A percentile compares a stretch with the other conserved stretches of the same genome.
phyloP scores from a whole-genome alignment of 2,888 invertebrate genomes.

The Cerastis rubricosa region DNA sequence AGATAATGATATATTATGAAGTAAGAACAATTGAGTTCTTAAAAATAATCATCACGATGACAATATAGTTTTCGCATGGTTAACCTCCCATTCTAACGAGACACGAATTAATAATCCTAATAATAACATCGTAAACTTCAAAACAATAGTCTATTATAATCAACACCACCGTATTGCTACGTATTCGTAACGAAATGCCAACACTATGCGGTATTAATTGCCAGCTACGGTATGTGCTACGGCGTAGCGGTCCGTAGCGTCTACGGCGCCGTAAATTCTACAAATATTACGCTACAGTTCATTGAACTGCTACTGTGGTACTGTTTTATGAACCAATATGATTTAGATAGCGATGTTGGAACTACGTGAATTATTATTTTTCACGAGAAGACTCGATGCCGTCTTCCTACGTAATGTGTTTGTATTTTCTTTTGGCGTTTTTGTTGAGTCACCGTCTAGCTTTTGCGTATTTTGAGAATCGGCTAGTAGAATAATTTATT shows the following conservation, averaged over 20 bases:
- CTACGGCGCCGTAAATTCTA: conserved; percentile 56
- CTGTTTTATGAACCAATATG: conserved; percentile 30
- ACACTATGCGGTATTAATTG: conserved; percentile 58
- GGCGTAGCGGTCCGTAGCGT: conserved; percentile 62
- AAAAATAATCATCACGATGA: background rate
- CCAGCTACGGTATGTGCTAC: conserved; percentile 59
- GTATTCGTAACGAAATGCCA: conserved; percentile 49
- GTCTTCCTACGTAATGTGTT: background rate
- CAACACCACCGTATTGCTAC: conserved; percentile 16
- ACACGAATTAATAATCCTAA: background rate
- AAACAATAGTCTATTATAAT: conserved; percentile 20
- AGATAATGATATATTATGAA: background rate
- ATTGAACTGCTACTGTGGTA: conserved; percentile 49
- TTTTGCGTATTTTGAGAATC: background rate
- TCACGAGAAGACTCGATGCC: background rate
- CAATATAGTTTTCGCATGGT: background rate
- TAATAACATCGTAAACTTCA: conserved; percentile 5
- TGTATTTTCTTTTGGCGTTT: background rate
- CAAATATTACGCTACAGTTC: conserved; percentile 60
- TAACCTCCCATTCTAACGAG: background rate
- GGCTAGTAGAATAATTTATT: conserved; percentile 1
- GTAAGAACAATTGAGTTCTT: background rate
- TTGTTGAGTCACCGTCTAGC: background rate
- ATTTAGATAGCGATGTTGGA: conserved; percentile 15
- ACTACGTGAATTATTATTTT: conserved; percentile 20